Base-by-base conservation (phyloP, 1,140 invertebrate species). In the Drosophila gunungcola region DNA sequence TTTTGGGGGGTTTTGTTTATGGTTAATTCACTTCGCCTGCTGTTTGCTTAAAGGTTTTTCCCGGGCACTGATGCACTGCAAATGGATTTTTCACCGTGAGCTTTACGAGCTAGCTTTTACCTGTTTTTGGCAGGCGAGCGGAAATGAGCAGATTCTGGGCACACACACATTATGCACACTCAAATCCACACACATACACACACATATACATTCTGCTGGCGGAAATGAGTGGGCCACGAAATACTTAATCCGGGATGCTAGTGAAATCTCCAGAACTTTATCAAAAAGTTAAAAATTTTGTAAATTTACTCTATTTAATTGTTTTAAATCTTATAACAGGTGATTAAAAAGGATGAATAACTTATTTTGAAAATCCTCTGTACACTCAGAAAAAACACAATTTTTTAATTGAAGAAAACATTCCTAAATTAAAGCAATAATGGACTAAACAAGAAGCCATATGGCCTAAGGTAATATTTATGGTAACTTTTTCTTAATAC, bases 71-170 rank as follows among this genome's bases (percentile, higher is more conserved):
- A 42, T 74, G 70, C 73, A 84, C 75, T 80, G 61, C 29, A 83
- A 72, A 78, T 62, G 46, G 32, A 70, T 60, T 49, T 64, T 53
- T 45, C 38, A 70, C 48, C 27, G 56, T 61, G 48, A 80, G 41
- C 64, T 48, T 65, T 45, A 75, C 64, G 38, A 55, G 70, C 62
- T 80, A 61, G 45, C n/a, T 73, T 72, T 57, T 45, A 57, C 70
- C 54, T 76, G 53, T n/a, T 57, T 55, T 13, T 68, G 67, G 32
- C 42, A 57, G 61, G 67, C 34, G 29, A 39, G n/a, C 64, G 81
- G 82, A 86, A 86, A 82, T 82, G 65, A 82, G 79, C 65, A 69
- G 64, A 55, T 63, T 74, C 73, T 46, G 16, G 16, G 16, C 52
- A 55, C 64, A 52, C 32, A 51, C 48, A 73, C 43, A 73, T 74